Base-by-base conservation (phyloP, 2,797 vertebrate species). In the Platyrinchus mystaceus region DNA sequence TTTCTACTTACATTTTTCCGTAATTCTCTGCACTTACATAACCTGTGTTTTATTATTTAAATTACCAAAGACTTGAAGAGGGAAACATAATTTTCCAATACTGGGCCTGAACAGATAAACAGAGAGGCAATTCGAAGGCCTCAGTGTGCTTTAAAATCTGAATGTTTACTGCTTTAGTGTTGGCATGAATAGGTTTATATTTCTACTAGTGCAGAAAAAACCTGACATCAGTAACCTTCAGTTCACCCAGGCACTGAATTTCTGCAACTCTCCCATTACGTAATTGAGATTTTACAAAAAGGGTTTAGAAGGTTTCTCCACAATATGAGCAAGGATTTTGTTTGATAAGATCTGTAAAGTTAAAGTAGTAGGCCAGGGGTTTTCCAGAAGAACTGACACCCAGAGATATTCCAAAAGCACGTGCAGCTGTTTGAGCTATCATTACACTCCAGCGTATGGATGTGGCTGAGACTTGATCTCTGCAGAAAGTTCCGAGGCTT, bases 1-100 rank as follows among this genome's bases (percentile, higher is more conserved):
- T 96, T 96, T 96, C 89, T 87, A 89, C 58, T 90, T 85, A 84
- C 6, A 56, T 77, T 91, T 90, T 90, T 89, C 90, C 91, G 37
- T 93, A 95, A 93, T 94, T 95, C 77, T 90, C 59, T 90, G 93
- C 82, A 75, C 88, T 96, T 87, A 91, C 41, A 93, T 94, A 96
- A 96, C 91, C 88, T 92, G 82, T 84, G 26, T 36, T 92, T 96
- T 94, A 91, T 90, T 91, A 67, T 75, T 94, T 74, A 83, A 96
- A 91, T 93, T 67, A 41, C 67, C 46, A 59, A 36, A 81, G 71
- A 21, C 44, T 76, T 52, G 56, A 92, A 59, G 76, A 75, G 66
- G 53, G 50, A 62, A 79, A 73, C 77, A 20, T 30, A 7, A 53
- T 86, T 90, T 74, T 74, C 56, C 71, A 69, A 3, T 55, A 27